Percentiles rank a stretch among this genome's conserved stretches.
Conservation (phyloP, 2,888 invertebrate species). For the Rotaria macrura region DNA sequence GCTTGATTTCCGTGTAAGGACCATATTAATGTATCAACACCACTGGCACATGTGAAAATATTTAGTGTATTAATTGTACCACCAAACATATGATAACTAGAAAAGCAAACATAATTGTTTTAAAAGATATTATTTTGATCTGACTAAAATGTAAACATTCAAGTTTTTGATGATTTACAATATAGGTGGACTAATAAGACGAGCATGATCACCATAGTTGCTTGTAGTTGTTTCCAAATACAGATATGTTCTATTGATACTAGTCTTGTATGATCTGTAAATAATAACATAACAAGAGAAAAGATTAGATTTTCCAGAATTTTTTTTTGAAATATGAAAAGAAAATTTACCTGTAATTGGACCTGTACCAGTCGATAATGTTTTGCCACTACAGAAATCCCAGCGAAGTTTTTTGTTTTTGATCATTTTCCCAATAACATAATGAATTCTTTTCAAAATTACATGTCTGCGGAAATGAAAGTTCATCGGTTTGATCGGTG, state of each 20-base stretch:
- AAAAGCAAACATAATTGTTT: conserved; percentile 35
- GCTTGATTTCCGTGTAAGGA: conserved; percentile 40
- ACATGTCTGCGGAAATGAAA: conserved; percentile 27
- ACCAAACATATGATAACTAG: conserved; percentile 44
- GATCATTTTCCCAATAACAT: conserved; percentile 42
- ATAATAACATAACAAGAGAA: too few relatives aligned
- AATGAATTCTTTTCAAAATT: conserved; percentile 33
- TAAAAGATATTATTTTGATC: too few relatives aligned
- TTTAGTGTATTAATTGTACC: conserved; percentile 40
- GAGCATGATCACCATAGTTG: conserved; percentile 39
- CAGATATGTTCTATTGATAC: conserved; percentile 15
- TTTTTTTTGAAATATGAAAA: not conserved
- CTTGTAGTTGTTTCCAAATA: conserved; percentile 37
- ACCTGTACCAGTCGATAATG: conserved; percentile 38
- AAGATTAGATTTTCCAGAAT: not conserved
- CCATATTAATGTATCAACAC: conserved; percentile 36
- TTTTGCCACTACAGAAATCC: conserved; percentile 38
- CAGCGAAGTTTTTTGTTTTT: conserved; percentile 40
- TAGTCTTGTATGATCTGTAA: conserved; percentile 37
- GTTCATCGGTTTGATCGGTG: conserved; percentile 34
- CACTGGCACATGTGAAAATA: conserved; percentile 35
- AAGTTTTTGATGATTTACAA: conserved; percentile 34
- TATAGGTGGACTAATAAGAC: conserved; percentile 41
- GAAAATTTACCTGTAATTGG: conserved; percentile 35
- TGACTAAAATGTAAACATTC: not conserved